Percentiles rank a stretch among this genome's conserved stretches.
These are phyloP conservation scores for Grammomys surdaster DNA, from an alignment of 2,113 vertebrate species.

Conservation along the genomic window DNA sequence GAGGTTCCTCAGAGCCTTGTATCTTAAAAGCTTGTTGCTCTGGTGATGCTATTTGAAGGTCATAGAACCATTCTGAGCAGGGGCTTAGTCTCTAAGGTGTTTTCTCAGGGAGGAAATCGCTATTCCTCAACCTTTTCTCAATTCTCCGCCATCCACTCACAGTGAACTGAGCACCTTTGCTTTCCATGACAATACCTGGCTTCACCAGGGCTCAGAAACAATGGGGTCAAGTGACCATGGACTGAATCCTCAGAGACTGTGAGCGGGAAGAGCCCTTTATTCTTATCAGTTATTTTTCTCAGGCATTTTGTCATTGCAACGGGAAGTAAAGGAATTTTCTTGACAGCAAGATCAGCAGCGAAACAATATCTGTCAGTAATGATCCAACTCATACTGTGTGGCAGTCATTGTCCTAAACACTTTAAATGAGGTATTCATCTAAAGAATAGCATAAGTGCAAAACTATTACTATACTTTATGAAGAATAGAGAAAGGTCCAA, in stretches of 20 bases:
- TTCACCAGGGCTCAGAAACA: not conserved
- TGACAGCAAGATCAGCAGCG: constrained; percentile 1
- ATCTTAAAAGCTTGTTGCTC: not conserved
- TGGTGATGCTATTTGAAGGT: not conserved
- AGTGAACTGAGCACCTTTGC: not conserved
- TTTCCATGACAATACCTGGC: not conserved
- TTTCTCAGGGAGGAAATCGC: too few relatives aligned
- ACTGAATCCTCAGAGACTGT: not conserved
- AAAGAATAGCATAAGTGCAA: not conserved
- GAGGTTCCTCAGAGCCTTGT: not conserved
- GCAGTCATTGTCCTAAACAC: not conserved
- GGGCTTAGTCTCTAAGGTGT: not conserved
- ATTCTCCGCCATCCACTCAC: not conserved
- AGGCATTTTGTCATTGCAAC: not conserved
- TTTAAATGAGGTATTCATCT: constrained; percentile 21
- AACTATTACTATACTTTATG: not conserved
- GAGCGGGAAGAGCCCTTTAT: not conserved
- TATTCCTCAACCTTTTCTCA: not conserved
- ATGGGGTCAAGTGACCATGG: not conserved
- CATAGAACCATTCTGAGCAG: not conserved
- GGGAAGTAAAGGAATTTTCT: constrained; percentile 22
- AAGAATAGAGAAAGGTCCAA: not conserved
- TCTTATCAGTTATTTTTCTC: not conserved
- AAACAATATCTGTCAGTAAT: not conserved
- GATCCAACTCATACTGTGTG: not conserved